Evolutionary conservation across 2,797 vertebrate genomes (phyloP), one percentile per base, ranked within the genome.

Genomic region (Poeciliopsis turneri): DNA sequence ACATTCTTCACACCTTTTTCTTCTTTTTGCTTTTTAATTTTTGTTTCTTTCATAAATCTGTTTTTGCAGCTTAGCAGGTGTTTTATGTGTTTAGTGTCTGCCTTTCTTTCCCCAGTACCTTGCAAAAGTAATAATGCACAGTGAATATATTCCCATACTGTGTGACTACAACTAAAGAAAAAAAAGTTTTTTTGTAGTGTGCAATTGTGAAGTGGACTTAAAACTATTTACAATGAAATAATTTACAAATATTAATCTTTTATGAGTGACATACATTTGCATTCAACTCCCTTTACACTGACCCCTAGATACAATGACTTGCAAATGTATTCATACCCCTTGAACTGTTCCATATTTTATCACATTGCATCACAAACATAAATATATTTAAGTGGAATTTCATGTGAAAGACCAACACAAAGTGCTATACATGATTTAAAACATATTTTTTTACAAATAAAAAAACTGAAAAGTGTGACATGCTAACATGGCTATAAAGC

Each of bases 1-100:
- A 49, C 36, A 39, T 69, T 49, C 41, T 28, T 23, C 33, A 79
- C 41, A 81, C 83, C 74, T 68, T 68, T 82, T 89, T 74, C 75
- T 23, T 28, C 53, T 55, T 55, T 9, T 55, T 57, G 53, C 53
- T 57, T 57, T 57, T 57, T 13, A n/a, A 5, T 28, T 57, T 28
- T n/a, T 57, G 25, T 13, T 57, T 12, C 25, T 57, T 57, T 11
- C 11, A 28, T 13, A 57, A 57, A 57, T 13, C 25, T 49, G 57
- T 61, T 81, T 53, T 33, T 41, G 46, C 41, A 47, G 7, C 11
- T 61, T 43, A 36, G 49, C 71, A 53, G n/a, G 61, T 6, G 0
- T 47, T 47, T 46, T 20, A 1, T 13, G 25, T 55, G 53, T 78
- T 77, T 79, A 80, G 11, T 39, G 64, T 41, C 18, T 25, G 12